Percentiles rank a stretch among this genome's conserved stretches.
Evolutionary conservation across 92 coral and sea anemone genomes (phyloP).

Genomic region (Siderastrea siderea): DNA sequence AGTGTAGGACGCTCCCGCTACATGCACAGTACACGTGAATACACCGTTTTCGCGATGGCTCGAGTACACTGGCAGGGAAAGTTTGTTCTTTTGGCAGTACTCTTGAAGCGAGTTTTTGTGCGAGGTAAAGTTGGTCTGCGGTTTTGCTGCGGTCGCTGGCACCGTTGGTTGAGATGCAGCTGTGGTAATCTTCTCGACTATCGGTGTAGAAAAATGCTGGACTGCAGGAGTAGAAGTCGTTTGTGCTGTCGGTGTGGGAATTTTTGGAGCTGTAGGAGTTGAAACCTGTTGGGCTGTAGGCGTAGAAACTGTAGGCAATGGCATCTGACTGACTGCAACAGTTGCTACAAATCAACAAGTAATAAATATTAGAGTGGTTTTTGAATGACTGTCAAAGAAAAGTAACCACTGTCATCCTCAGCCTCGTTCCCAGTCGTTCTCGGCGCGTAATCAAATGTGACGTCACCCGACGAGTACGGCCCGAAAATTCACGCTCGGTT

Average conservation of each 20-base stretch:
- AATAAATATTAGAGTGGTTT: no score
- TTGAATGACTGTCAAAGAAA: neutral
- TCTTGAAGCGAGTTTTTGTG: slow-evolving; percentile 96
- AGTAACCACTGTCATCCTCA: neutral
- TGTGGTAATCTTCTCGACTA: slow-evolving; percentile 11
- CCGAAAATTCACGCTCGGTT: no score
- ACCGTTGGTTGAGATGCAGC: slow-evolving; percentile 6
- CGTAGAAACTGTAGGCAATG: neutral
- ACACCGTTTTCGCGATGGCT: slow-evolving; percentile 71
- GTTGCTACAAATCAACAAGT: neutral
- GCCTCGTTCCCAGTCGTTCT: neutral
- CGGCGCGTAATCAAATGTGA: no score
- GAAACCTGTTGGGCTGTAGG: neutral
- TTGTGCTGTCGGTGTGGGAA: neutral
- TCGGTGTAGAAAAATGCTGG: slow-evolving; percentile 3
- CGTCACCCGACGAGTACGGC: no score
- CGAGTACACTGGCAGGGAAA: slow-evolving; percentile 78
- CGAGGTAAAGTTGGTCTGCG: slow-evolving; percentile 51
- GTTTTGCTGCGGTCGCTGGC: neutral
- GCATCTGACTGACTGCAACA: neutral
- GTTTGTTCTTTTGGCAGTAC: slow-evolving; percentile 85
- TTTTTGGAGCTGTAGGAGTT: neutral
- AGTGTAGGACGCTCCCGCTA: slow-evolving; percentile 72
- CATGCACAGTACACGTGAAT: slow-evolving; percentile 74
- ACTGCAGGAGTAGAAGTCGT: neutral